Percentiles rank a stretch among this genome's conserved stretches.
Evolutionary conservation across 2,113 vertebrate genomes (phyloP).

Genomic region (Baryphthengus martii): DNA sequence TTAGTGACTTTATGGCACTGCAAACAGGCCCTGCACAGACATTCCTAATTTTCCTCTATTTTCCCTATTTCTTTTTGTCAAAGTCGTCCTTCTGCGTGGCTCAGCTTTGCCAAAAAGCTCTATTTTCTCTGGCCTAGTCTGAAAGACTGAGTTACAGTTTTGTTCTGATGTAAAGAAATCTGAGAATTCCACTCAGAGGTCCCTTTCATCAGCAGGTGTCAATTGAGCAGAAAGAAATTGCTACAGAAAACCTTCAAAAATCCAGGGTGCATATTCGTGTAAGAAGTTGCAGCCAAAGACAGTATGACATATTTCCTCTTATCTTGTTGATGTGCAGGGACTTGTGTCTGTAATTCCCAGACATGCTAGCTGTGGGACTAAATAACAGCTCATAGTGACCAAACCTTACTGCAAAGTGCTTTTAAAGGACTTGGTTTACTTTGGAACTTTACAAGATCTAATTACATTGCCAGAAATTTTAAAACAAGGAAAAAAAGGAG

Average conservation of each 20-base stretch:
- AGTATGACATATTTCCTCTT: not conserved
- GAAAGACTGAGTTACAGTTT: not conserved
- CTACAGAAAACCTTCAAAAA: not conserved
- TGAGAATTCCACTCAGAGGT: not conserved
- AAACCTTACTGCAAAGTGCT: not conserved
- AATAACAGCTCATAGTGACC: not conserved
- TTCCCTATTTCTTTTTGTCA: not conserved
- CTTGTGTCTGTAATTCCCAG: not conserved
- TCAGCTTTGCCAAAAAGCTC: not conserved
- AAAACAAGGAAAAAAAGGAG: accelerated
- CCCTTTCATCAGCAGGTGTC: conserved; percentile 3
- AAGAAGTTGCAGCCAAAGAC: not conserved
- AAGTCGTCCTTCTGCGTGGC: not conserved
- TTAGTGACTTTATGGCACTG: conserved; percentile 37
- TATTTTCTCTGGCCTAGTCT: not conserved
- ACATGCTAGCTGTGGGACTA: not conserved
- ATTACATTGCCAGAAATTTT: not conserved
- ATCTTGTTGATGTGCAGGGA: not conserved
- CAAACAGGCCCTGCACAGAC: not conserved
- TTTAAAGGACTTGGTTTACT: not conserved
- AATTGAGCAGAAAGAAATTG: not conserved
- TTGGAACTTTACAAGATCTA: not conserved
- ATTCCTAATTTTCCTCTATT: not conserved
- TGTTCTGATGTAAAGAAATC: conserved; percentile 7
- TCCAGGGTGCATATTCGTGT: not conserved